Percentiles rank a stretch among this genome's conserved stretches.
Conservation (phyloP, 2,113 vertebrate species). For the Solea senegalensis region DNA sequence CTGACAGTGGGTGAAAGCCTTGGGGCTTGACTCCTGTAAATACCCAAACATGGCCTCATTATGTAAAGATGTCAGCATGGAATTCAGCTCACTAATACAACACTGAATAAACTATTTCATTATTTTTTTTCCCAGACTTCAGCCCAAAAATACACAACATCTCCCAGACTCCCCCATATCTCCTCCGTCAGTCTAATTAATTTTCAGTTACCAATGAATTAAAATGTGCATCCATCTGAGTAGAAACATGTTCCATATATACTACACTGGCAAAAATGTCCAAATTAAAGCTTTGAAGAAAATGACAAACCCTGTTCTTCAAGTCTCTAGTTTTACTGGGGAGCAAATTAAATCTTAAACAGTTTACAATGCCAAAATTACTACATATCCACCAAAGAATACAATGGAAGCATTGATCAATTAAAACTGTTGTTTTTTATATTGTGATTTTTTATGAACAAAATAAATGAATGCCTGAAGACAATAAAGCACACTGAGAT, state of each 20-base stretch:
- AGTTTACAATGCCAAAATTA: not conserved
- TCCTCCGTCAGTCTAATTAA: constrained; percentile 41
- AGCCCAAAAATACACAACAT: not conserved
- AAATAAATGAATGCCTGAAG: not conserved
- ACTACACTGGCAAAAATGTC: not conserved
- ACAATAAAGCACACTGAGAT: not conserved
- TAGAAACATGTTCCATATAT: not conserved
- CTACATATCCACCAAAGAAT: not conserved
- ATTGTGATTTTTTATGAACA: not conserved
- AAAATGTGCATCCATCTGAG: constrained; percentile 35
- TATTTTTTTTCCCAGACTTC: constrained; percentile 1
- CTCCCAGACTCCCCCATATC: constrained; percentile 14
- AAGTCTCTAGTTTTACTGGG: not conserved
- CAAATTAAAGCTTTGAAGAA: constrained; percentile 28
- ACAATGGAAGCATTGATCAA: not conserved
- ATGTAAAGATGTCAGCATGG: constrained; percentile 62
- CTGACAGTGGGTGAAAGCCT: constrained; percentile 62
- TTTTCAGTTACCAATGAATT: constrained; percentile 46
- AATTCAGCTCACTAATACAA: constrained; percentile 31
- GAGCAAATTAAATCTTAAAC: constrained; percentile 25
- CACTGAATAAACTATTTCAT: constrained; percentile 20
- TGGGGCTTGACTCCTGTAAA: constrained; percentile 43
- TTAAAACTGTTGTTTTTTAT: not conserved
- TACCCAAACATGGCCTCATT: constrained; percentile 59
- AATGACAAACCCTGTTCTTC: constrained; percentile 2